Evolutionary conservation across 1,140 invertebrate species (phyloP).

Genomic region (Tetramorium parvispinum): DNA sequence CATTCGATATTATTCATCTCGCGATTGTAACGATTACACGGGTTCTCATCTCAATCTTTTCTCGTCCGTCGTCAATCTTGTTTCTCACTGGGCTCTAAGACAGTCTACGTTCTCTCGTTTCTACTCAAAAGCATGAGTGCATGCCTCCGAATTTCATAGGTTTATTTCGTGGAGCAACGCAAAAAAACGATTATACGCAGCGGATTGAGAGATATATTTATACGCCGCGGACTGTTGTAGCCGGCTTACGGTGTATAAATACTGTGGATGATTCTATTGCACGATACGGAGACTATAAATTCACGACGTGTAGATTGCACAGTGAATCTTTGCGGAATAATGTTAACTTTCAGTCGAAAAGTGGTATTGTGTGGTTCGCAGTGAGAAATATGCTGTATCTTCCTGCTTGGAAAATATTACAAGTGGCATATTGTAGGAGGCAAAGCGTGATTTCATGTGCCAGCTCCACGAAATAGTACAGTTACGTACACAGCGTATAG

Average conservation of each 20-base stretch:
- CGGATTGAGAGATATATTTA: neutral
- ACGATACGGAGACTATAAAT: constrained; percentile 32
- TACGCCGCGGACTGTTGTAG: constrained; percentile 16
- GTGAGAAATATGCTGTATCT: constrained; percentile 2
- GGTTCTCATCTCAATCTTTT: constrained; percentile 68
- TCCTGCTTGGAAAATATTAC: neutral
- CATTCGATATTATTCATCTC: constrained; percentile 67
- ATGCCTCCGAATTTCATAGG: constrained; percentile 68
- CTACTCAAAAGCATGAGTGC: constrained; percentile 78
- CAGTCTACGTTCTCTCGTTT: constrained; percentile 84
- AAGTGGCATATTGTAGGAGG: neutral
- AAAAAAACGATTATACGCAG: constrained; percentile 32
- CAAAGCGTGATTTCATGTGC: constrained; percentile 55
- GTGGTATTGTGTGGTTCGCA: neutral
- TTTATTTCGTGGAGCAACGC: constrained; percentile 43
- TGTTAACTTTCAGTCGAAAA: constrained; percentile 27
- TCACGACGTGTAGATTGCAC: constrained; percentile 29
- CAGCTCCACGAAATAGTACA: constrained; percentile 68
- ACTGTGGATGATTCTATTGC: constrained; percentile 55
- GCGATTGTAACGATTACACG: constrained; percentile 60
- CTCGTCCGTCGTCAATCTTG: constrained; percentile 79
- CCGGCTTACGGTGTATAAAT: neutral
- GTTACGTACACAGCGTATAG: constrained; percentile 62
- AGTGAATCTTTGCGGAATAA: constrained; percentile 24
- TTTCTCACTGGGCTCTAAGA: constrained; percentile 80